Percentiles rank a stretch among this genome's conserved stretches.
phyloP scores from a whole-genome alignment of 2,797 vertebrate genomes.

The Coranthus polyacanthus region DNA sequence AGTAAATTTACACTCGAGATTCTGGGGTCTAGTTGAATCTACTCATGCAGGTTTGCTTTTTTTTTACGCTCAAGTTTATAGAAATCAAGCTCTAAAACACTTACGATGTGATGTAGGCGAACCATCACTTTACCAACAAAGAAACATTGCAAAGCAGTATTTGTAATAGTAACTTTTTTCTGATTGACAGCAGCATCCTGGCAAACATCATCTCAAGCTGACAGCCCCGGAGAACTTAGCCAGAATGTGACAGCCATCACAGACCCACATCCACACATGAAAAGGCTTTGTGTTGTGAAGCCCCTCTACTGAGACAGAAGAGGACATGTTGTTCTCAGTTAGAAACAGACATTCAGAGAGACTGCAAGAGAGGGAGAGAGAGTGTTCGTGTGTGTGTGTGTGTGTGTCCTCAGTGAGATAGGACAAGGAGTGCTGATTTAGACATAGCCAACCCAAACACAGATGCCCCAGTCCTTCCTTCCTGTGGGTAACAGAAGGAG shows the following conservation, averaged over 20 bases:
- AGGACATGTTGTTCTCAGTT: conserved; percentile 78
- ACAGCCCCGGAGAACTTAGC: conserved; percentile 64
- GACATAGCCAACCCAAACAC: conserved; percentile 85
- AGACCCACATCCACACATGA: conserved; percentile 72
- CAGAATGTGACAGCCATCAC: conserved; percentile 73
- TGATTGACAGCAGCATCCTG: conserved; percentile 75
- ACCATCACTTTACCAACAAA: conserved; percentile 4
- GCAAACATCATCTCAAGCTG: conserved; percentile 72
- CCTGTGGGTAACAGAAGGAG: conserved; percentile 86
- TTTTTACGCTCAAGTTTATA: no score
- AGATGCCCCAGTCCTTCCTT: conserved; percentile 83
- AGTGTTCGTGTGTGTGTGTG: conserved; percentile 20
- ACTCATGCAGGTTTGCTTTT: no score
- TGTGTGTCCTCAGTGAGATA: conserved; percentile 62
- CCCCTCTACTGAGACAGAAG: conserved; percentile 72
- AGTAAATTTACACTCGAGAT: no score
- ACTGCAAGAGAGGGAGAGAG: conserved; percentile 27
- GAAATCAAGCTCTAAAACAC: no score
- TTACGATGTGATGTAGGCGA: no score
- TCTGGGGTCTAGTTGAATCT: no score
- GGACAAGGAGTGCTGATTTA: conserved; percentile 85
- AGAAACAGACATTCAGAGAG: conserved; percentile 67
- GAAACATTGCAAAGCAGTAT: conserved; percentile 28
- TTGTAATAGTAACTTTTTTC: conserved; percentile 55
- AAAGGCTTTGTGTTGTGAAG: conserved; percentile 71